Base-by-base conservation (phyloP, 2,888 invertebrate genomes). In the Agrotis clavis region DNA sequence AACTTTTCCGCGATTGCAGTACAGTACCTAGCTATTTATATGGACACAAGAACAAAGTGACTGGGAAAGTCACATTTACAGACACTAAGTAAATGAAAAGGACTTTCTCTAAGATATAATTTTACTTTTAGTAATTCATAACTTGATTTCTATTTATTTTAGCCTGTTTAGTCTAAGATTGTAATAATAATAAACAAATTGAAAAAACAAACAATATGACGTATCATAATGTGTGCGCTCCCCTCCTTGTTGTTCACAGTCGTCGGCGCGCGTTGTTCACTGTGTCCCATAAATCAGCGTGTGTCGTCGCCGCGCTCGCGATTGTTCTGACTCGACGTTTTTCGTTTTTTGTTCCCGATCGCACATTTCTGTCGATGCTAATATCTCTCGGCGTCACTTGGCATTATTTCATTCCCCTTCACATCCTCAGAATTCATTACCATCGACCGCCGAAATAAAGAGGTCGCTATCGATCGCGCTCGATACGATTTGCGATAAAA, bases 261-360 rank as follows among this genome's bases (percentile, higher is more conserved):
- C 35, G 56, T 19, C 51, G 45, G 4, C 47, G 62, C 61, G 66
- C 53, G 63, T 74, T 81, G 84, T 74, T 83, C 81, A 83, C 66
- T 74, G 74, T 56, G 71, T 72, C 59, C 56, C 61, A 85, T 85
- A 79, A 85, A 85, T 85, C 85, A 82, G 73, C 57, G 18, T 19
- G 30, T 19, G 83, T 61, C 66, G 71, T 35, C 54, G 18, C 53
- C 53, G 57, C 74, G 63, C 21, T 60, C 41, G 30, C 73, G 41
- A 73, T 73, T 67, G 73, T 73, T 63, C 71, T 63, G 57, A n/a
- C 41, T 67, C 35, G n/a, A 54, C n/a, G 35, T 13, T 57, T 56
- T 62, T 74, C n/a, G 35, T 13, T 57, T 56, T 62, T 74, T 69
- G 57, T 53, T 66, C 19, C 47, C 45, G 13, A 4, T 56, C 21